These are phyloP conservation scores for Lutraria lutraria DNA, from an alignment of 2,888 invertebrate genomes.

Conservation along the genomic window DNA sequence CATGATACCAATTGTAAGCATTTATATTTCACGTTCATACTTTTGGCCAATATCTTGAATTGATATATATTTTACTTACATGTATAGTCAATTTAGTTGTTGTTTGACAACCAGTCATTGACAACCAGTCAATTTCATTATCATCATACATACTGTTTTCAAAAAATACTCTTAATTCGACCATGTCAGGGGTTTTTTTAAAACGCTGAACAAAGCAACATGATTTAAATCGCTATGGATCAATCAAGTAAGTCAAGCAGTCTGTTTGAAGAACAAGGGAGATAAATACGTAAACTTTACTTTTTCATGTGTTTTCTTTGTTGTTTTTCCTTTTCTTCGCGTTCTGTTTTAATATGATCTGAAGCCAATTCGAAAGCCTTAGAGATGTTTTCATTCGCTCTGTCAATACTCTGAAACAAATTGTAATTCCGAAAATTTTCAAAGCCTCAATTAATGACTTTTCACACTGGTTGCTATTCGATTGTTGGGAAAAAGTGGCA, in stretches of 20 bases:
- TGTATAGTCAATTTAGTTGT: not conserved
- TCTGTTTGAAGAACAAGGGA: not conserved
- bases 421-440: too few species aligned
- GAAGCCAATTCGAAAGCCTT: slow-evolving; percentile 52
- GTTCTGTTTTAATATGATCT: slow-evolving; percentile 51
- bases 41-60: not conserved
- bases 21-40: not conserved
- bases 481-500: too few species aligned
- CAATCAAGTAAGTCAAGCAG: too few species aligned
- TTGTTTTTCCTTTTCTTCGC: slow-evolving; percentile 53
- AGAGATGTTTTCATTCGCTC: slow-evolving; percentile 50
- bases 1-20: not conserved
- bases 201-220: too few species aligned
- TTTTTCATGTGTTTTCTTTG: slow-evolving; percentile 59
- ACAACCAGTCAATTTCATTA: too few species aligned
- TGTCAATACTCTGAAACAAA: slow-evolving; percentile 55
- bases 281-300: slow-evolving; percentile 35
- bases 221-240: too few species aligned
- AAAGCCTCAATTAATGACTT: too few species aligned
- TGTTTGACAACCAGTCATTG: too few species aligned
- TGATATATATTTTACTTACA: not conserved
- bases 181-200: too few species aligned
- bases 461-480: too few species aligned
- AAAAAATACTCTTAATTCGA: too few species aligned
- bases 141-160: too few species aligned